Evolutionary conservation across 2,797 vertebrate genomes (phyloP), one percentile per base, ranked within the genome.

Genomic region (Ctenopoma kingsleyae): DNA sequence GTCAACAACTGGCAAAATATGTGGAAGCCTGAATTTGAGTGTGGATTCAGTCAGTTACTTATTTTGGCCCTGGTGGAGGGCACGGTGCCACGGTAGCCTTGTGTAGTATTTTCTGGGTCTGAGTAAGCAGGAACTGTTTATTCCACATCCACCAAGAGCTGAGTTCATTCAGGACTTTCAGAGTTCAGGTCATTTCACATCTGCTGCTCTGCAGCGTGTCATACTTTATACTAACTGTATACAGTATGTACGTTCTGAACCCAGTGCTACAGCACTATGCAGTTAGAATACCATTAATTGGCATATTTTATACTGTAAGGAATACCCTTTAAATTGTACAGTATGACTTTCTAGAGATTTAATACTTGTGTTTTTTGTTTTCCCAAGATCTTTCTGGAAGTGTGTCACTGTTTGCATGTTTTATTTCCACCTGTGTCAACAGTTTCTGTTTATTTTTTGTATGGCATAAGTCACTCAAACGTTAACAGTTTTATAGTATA

Each of bases 1-100:
- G 82, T 89, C 84, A 88, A 69, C 80, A 74, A 66, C 71, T 75
- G 56, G 80, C 64, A 80, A 72, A 88, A 81, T 85, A 82, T 84
- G 73, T 56, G 73, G 75, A 44, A 82, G 68, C 64, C 65, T 67
- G 69, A 82, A 55, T 82, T 16, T 49, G 60, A 80, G 50, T 59
- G 61, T 79, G 78, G 77, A 81, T 64, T 84, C 73, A 70, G 67
- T 59, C 51, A 27, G 55, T 53, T 76, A 65, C 80, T 89, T 89
- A 80, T 89, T 87, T 83, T 84, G 76, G 85, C 71, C 8, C 54
- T 15, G 62, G 64, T 52, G 7, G 41, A 87, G 74, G 84, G 80
- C 80, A 76, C 9, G 17, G 19, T 56, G 84, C 80, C 83, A 86
- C 5, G 0, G 25, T 7, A 53, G 67, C 61, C 71, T 74, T 32